Evolutionary conservation across 2,888 invertebrate genomes (phyloP).

Genomic region (Cryptocheilus praepositus): DNA sequence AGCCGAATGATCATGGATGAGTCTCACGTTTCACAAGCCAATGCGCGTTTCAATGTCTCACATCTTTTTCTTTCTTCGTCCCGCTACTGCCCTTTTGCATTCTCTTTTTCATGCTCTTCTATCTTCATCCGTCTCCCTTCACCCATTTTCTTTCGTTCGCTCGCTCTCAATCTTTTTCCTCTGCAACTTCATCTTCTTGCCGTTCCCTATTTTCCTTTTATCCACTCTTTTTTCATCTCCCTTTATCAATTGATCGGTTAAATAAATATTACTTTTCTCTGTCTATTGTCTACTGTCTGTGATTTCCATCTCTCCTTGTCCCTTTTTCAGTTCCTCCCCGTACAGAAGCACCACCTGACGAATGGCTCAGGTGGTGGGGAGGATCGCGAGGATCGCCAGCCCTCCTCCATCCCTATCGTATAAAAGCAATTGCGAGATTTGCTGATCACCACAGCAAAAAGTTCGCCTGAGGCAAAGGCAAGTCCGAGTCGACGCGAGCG

Average conservation of each 20-base stretch:
- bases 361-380: conserved; percentile 23
- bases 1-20: conserved; percentile 44
- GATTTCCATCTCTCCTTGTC: no score
- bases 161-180: no score
- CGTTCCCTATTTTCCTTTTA: no score
- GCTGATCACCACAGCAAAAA: conserved; percentile 52
- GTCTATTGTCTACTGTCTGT: no score
- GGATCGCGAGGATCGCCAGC: conserved; percentile 14
- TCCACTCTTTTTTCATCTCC: no score
- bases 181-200: no score
- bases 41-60: conserved; percentile 44
- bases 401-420: conserved; percentile 55
- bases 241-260: no score
- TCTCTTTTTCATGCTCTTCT: no score
- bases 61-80: conserved; percentile 5
- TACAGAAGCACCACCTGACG: conserved; percentile 48
- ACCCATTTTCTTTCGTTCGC: no score
- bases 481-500: not conserved
- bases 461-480: conserved; percentile 27
- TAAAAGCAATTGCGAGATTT: conserved; percentile 66
- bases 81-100: no score
- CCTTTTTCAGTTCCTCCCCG: conserved; percentile 31
- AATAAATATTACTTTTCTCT: no score
- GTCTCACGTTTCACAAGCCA: conserved; percentile 66
- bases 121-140: no score